Evolutionary conservation across 2,888 invertebrate genomes (phyloP).

Genomic region (Tetragonula carbonaria): DNA sequence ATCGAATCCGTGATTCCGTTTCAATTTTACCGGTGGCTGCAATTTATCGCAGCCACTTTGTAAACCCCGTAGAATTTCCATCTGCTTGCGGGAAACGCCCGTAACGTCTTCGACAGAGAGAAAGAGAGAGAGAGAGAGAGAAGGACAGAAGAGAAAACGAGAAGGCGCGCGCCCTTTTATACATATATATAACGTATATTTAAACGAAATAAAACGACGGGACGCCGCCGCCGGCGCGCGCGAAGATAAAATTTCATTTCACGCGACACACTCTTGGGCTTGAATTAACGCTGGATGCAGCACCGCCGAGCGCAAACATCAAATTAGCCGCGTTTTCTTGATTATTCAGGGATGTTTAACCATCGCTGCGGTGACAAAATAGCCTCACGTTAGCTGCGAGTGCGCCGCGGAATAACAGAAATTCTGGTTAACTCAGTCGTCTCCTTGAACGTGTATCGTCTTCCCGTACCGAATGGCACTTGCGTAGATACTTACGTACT

Average conservation of each 20-base stretch:
- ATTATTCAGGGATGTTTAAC: constrained; percentile 2
- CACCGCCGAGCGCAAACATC: not conserved
- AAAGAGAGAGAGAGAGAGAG: too few species aligned
- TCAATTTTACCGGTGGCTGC: not conserved
- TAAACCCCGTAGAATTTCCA: not conserved
- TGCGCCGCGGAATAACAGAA: not conserved
- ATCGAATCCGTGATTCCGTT: not conserved
- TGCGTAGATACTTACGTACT: not conserved
- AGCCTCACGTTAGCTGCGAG: not conserved
- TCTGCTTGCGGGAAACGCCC: not conserved
- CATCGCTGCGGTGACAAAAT: not conserved
- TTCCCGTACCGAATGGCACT: not conserved
- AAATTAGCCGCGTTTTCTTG: not conserved
- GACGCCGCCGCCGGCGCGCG: not conserved
- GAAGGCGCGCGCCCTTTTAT: not conserved
- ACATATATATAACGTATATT: not conserved
- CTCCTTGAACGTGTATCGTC: not conserved
- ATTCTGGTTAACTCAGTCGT: not conserved
- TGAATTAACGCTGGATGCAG: not conserved
- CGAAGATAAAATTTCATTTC: not conserved
- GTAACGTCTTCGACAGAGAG: too few species aligned
- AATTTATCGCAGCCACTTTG: constrained; percentile 4
- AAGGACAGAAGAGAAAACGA: not conserved
- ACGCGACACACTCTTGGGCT: not conserved
- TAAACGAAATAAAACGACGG: not conserved